Evolutionary conservation across 92 coral and sea anemone genomes (phyloP).

Genomic region (Micromussa lordhowensis): DNA sequence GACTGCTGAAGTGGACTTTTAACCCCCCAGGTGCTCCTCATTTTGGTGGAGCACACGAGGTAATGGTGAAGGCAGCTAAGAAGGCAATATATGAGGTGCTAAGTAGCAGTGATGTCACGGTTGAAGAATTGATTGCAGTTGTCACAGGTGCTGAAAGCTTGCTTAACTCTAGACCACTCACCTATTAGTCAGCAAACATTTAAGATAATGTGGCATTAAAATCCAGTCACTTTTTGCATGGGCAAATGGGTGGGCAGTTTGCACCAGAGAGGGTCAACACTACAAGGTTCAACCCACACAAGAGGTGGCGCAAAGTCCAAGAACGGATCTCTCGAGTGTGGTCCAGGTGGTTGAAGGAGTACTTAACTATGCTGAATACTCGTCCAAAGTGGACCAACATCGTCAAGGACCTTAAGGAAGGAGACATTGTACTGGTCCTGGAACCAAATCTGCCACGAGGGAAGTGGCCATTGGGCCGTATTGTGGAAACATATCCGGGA

Average conservation of each 20-base stretch:
- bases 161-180: slow-evolving; percentile 63
- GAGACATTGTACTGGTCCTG: too few relatives aligned
- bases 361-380: slow-evolving; percentile 64
- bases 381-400: too few relatives aligned
- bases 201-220: slow-evolving; percentile 42
- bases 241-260: slow-evolving; percentile 62
- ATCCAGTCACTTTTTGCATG: slow-evolving; percentile 59
- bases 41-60: slow-evolving; percentile 54
- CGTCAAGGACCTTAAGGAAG: too few relatives aligned
- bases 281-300: slow-evolving; percentile 46
- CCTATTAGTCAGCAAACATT: slow-evolving; percentile 55
- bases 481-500: too few relatives aligned
- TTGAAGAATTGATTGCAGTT: slow-evolving; percentile 54
- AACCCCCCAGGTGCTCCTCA: slow-evolving; percentile 61
- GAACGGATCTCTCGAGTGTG: slow-evolving; percentile 59
- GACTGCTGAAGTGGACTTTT: slow-evolving; percentile 38
- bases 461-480: too few relatives aligned
- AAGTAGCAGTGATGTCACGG: slow-evolving; percentile 49
- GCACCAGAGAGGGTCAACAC: slow-evolving; percentile 61
- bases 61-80: slow-evolving; percentile 63
- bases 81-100: slow-evolving; percentile 59
- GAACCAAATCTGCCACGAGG: too few relatives aligned
- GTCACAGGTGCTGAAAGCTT: slow-evolving; percentile 65
- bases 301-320: slow-evolving; percentile 67
- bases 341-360: slow-evolving; percentile 68